A percentile compares a stretch with the other conserved stretches of the same genome.
These are phyloP conservation scores for Melanophora roralis DNA, from an alignment of 2,888 invertebrate species.

Conservation along the genomic window DNA sequence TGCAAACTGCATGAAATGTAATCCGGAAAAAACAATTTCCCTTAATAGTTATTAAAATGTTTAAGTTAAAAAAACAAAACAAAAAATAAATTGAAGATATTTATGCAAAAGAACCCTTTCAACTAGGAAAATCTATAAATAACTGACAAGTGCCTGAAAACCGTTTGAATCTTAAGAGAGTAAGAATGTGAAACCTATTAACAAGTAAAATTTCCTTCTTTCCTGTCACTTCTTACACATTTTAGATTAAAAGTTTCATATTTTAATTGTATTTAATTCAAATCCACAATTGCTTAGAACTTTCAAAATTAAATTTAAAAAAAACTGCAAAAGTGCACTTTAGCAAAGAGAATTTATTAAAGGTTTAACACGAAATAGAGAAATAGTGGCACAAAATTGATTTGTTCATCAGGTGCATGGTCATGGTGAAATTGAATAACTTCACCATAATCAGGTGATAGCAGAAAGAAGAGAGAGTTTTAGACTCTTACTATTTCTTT, in stretches of 20 bases:
- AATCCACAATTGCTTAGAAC: constrained; percentile 16
- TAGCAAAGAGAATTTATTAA: background rate
- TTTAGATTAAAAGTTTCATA: too few species aligned
- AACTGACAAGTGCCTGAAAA: constrained; percentile 65
- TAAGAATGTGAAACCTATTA: constrained; percentile 21
- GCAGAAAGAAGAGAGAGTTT: too few species aligned
- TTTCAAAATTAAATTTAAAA: constrained; percentile 35
- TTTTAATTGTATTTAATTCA: background rate
- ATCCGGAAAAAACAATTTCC: constrained; percentile 74
- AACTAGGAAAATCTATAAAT: constrained; percentile 51
- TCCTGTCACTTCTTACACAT: background rate
- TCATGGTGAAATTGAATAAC: too few species aligned
- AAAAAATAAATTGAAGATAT: background rate
- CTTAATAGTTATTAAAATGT: constrained; percentile 71
- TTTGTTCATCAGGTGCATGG: too few species aligned
- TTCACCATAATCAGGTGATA: too few species aligned
- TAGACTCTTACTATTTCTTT: too few species aligned
- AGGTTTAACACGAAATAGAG: constrained; percentile 14
- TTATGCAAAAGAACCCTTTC: constrained; percentile 1
- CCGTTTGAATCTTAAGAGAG: constrained; percentile 59
- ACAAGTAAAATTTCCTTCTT: constrained; percentile 28
- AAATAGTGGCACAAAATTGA: background rate
- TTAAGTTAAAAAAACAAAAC: background rate
- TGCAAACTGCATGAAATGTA: constrained; percentile 76
- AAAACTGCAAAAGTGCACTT: constrained; percentile 8